Evolutionary conservation across 2,113 vertebrate species (phyloP).

Genomic region (Carettochelys insculpta): DNA sequence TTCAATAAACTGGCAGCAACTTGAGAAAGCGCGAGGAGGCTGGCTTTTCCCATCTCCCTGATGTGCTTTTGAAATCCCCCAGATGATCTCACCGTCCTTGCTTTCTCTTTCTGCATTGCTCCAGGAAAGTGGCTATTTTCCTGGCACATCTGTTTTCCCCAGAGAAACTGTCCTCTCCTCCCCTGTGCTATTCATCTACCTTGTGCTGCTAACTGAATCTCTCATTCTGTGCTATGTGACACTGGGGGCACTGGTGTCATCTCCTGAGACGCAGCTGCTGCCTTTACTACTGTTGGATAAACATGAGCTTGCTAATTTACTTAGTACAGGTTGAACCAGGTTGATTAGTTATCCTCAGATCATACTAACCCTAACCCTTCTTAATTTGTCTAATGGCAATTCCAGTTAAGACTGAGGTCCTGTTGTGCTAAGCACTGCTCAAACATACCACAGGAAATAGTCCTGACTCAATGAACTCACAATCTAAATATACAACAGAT

Average conservation of each 20-base stretch:
- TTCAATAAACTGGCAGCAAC: constrained; percentile 1
- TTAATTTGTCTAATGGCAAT: neutral
- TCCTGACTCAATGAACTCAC: neutral
- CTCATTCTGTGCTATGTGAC: neutral
- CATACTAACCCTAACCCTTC: no score
- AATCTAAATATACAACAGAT: neutral
- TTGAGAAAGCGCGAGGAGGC: neutral
- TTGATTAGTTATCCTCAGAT: no score
- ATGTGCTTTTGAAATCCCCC: neutral
- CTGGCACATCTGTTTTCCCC: neutral
- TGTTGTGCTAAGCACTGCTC: no score
- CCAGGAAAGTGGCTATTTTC: neutral
- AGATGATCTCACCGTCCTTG: neutral
- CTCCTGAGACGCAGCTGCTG: no score
- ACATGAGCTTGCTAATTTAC: neutral
- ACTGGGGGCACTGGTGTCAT: no score
- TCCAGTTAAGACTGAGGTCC: no score
- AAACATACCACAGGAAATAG: neutral
- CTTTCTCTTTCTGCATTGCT: neutral
- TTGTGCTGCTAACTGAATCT: neutral
- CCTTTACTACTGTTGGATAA: neutral
- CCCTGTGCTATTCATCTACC: neutral
- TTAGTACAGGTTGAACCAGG: no score
- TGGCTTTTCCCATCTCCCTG: neutral
- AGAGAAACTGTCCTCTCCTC: neutral